Evolutionary conservation across 2,888 invertebrate genomes (phyloP).

Genomic region (Trichopoda pennipes): DNA sequence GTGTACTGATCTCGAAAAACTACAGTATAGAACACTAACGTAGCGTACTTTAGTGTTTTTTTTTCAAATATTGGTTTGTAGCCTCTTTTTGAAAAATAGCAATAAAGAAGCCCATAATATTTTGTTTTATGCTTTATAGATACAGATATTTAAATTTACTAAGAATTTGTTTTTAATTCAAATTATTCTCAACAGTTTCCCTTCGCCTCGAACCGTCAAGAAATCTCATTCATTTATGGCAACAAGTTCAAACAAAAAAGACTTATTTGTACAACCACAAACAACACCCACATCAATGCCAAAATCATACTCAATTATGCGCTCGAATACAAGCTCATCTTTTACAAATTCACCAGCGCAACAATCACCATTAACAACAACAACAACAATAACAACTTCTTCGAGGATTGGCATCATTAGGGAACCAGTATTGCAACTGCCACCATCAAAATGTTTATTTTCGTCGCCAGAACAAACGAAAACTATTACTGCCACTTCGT

Average conservation of each 20-base stretch:
- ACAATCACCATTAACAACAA: conserved; percentile 29
- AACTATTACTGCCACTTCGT: conserved; percentile 49
- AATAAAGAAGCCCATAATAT: too few species aligned
- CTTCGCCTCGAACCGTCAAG: conserved; percentile 75
- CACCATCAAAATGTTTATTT: conserved; percentile 68
- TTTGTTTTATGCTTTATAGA: too few species aligned
- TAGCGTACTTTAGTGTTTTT: too few species aligned
- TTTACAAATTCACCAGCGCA: conserved; percentile 20
- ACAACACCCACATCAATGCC: conserved; percentile 51
- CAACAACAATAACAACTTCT: conserved; percentile 1
- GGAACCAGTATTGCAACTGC: conserved; percentile 53
- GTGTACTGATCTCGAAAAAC: too few species aligned
- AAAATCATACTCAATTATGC: conserved; percentile 37
- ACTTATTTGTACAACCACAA: conserved; percentile 37
- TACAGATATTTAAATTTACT: neutral
- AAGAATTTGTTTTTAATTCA: neutral
- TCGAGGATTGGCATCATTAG: conserved; percentile 4
- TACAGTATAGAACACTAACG: too few species aligned
- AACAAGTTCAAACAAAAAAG: conserved; percentile 52
- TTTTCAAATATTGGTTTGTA: too few species aligned
- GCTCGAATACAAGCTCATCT: conserved; percentile 46
- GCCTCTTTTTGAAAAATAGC: too few species aligned
- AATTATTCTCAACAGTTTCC: conserved; percentile 73
- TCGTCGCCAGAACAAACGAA: conserved; percentile 60
- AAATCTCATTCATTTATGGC: conserved; percentile 71